Percentiles rank a stretch among this genome's conserved stretches.
Conservation (phyloP, 2,888 invertebrate species). For the Hyalella azteca region DNA sequence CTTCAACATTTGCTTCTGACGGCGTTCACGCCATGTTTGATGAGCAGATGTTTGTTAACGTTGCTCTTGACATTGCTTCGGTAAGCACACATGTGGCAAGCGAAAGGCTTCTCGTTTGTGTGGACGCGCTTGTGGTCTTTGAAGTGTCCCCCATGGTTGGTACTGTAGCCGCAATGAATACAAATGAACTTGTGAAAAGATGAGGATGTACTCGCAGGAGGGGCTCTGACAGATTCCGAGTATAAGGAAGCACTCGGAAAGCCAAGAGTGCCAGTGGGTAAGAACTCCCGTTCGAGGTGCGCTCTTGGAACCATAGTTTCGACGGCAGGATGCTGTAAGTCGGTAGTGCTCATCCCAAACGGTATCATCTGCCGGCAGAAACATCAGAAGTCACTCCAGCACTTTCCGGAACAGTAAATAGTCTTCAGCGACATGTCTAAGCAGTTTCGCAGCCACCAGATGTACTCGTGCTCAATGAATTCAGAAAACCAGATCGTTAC, state of each 20-base stretch:
- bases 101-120: slow-evolving; percentile 20
- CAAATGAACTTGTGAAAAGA: background rate
- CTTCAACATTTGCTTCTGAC: slow-evolving; percentile 17
- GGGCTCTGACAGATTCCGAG: background rate
- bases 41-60: slow-evolving; percentile 19
- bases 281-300: background rate
- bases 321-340: background rate
- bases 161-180: slow-evolving; percentile 7
- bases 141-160: slow-evolving; percentile 26
- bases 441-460: too few relatives aligned
- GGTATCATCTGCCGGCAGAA: slow-evolving; percentile 20
- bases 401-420: background rate
- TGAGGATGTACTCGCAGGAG: background rate
- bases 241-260: background rate
- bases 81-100: slow-evolving; percentile 15
- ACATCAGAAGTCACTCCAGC: slow-evolving; percentile 29
- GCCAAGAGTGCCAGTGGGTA: background rate
- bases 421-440: background rate
- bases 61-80: slow-evolving; percentile 25
- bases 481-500: too few relatives aligned
- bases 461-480: too few relatives aligned
- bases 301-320: background rate
- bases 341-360: slow-evolving; percentile 12
- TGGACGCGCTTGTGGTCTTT: slow-evolving; percentile 29
- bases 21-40: slow-evolving; percentile 15